Conservation (phyloP, 2,797 vertebrate species). For the Pogonophryne albipinna region DNA sequence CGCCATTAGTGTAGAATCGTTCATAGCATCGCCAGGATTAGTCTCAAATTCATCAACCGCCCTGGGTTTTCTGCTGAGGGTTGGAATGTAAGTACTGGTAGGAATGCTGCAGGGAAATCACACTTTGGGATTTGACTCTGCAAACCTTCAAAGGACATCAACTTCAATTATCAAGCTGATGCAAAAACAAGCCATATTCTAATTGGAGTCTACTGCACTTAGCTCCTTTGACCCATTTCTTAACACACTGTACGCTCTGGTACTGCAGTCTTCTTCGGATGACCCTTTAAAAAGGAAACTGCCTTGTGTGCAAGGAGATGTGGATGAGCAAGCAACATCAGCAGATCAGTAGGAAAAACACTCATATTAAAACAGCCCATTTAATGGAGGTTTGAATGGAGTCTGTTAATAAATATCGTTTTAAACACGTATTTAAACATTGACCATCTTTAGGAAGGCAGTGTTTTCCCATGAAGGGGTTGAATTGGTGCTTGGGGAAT, state of each 20-base stretch:
- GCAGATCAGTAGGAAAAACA: neutral
- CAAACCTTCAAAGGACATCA: slow-evolving; percentile 1
- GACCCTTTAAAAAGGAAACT: slow-evolving; percentile 23
- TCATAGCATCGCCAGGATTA: slow-evolving; percentile 19
- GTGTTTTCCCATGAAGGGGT: neutral
- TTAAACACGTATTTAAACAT: slow-evolving; percentile 2
- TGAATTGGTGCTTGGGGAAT: neutral
- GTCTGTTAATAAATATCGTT: slow-evolving; percentile 18
- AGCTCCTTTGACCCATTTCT: slow-evolving; percentile 14
- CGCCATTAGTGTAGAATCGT: slow-evolving; percentile 13
- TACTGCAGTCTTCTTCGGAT: slow-evolving; percentile 3
- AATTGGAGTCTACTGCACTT: neutral
- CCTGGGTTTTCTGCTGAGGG: neutral
- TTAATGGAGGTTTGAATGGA: slow-evolving; percentile 1
- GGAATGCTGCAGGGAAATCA: neutral
- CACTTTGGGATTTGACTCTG: neutral
- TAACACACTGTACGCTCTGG: neutral
- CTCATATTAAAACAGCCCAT: neutral
- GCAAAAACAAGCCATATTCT: neutral
- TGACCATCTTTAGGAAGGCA: neutral
- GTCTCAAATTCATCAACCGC: slow-evolving; percentile 20
- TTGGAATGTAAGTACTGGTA: neutral
- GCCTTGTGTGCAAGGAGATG: slow-evolving; percentile 8
- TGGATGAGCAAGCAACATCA: neutral
- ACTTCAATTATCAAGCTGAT: neutral